A percentile compares a stretch with the other conserved stretches of the same genome.
Evolutionary conservation across 2,888 invertebrate species (phyloP).

Genomic region (Xylocampa areola): DNA sequence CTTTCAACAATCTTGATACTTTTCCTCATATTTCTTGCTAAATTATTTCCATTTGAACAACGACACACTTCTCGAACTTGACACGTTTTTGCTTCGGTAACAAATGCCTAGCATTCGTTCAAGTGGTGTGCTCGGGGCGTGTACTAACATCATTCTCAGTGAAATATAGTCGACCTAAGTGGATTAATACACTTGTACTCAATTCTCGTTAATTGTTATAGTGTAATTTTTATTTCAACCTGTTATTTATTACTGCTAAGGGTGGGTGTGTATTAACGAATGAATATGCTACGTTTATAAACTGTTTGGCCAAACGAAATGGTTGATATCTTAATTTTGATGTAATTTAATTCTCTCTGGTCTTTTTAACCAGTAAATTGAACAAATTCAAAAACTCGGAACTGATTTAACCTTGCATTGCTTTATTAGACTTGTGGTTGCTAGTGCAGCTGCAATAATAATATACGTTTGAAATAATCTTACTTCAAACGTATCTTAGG

Average conservation of each 20-base stretch:
- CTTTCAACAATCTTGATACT: background rate
- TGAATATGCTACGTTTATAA: background rate
- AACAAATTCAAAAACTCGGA: too few species aligned
- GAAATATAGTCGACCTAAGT: slow-evolving; percentile 42
- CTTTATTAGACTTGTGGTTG: too few species aligned
- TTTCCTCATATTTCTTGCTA: slow-evolving; percentile 12
- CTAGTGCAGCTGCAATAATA: too few species aligned
- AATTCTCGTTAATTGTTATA: slow-evolving; percentile 35
- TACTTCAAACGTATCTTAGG: too few species aligned
- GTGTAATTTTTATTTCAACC: slow-evolving; percentile 34
- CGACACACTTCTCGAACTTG: slow-evolving; percentile 24
- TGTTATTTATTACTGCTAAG: slow-evolving; percentile 21
- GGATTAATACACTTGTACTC: slow-evolving; percentile 47
- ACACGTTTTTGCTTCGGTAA: slow-evolving; percentile 44
- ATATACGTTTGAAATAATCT: too few species aligned
- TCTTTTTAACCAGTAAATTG: too few species aligned
- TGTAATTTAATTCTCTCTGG: too few species aligned
- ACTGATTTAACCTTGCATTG: too few species aligned
- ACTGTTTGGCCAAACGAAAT: too few species aligned
- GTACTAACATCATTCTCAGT: slow-evolving; percentile 32
- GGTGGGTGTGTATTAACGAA: background rate
- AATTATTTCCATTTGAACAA: slow-evolving; percentile 17
- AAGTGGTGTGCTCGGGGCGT: slow-evolving; percentile 40
- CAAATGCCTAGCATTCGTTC: slow-evolving; percentile 37
- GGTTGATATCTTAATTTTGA: too few species aligned